Conservation (phyloP, 64 coral and sea anemone genomes). For the Pocillopora verrucosa region DNA sequence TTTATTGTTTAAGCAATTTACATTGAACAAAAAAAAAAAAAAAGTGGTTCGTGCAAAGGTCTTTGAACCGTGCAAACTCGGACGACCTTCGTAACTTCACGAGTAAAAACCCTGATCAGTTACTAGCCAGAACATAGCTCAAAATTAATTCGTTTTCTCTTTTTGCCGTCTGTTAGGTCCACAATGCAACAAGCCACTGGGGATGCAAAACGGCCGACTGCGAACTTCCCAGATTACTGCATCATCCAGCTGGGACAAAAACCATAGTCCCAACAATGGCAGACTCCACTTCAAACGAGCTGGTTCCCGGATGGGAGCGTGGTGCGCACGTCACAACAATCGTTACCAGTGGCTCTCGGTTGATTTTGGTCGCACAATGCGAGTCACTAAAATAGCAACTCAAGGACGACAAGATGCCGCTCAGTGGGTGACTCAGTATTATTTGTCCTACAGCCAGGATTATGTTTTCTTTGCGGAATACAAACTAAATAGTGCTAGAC, state of each 20-base stretch:
- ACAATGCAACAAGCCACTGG: constrained; percentile 61
- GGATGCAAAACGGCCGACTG: constrained; percentile 81
- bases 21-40: no score
- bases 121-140: neutral
- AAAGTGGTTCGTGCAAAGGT: no score
- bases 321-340: constrained; percentile 82
- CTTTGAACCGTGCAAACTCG: no score
- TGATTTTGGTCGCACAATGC: constrained; percentile 57
- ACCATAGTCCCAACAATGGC: constrained; percentile 54
- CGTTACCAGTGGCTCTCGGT: constrained; percentile 77
- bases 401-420: constrained; percentile 75
- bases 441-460: constrained; percentile 79
- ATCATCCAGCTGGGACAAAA: constrained; percentile 63
- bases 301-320: constrained; percentile 71
- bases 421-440: constrained; percentile 86
- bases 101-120: no score
- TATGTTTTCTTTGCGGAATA: constrained; percentile 69
- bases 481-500: constrained; percentile 66
- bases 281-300: constrained; percentile 52
- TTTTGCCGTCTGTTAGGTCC: constrained; percentile 22
- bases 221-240: constrained; percentile 58
- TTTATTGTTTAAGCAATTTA: no score
- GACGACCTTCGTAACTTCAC: no score
- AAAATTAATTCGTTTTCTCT: no score
- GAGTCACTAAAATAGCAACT: constrained; percentile 65